These are phyloP conservation scores for Nemoura dubitans DNA, from an alignment of 2,888 invertebrate genomes.

Conservation along the genomic window DNA sequence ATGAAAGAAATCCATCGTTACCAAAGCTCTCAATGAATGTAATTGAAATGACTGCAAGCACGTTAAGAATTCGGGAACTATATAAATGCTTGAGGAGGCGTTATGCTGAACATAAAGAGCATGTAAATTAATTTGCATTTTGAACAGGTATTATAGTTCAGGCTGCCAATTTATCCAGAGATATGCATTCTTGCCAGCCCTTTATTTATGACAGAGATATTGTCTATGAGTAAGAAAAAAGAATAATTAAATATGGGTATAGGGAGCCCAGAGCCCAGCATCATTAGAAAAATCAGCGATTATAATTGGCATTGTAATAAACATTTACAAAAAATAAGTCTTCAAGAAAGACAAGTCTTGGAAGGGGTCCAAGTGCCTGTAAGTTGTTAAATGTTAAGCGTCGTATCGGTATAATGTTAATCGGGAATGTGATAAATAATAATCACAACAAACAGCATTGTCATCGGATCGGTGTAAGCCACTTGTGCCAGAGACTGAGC, in stretches of 20 bases:
- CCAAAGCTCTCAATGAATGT: too few species aligned
- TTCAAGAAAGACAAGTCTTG: not conserved
- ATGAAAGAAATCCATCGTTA: too few species aligned
- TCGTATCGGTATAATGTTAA: not conserved
- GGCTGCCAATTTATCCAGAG: not conserved
- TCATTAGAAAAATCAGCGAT: not conserved
- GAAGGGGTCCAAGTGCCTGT: not conserved
- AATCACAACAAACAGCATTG: not conserved
- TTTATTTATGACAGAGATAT: not conserved
- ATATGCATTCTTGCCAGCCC: not conserved
- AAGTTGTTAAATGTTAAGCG: not conserved
- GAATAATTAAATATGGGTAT: not conserved
- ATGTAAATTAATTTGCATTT: not conserved
- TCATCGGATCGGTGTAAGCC: not conserved
- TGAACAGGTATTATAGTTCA: not conserved
- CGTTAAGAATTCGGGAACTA: too few species aligned
- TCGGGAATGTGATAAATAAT: not conserved
- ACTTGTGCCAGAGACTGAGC: not conserved
- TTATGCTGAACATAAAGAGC: too few species aligned
- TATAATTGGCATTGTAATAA: conserved; percentile 8
- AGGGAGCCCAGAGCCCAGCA: not conserved
- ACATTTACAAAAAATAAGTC: not conserved
- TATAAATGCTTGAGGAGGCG: too few species aligned
- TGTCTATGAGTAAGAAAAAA: not conserved
- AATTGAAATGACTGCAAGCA: too few species aligned